Percentiles rank a stretch among this genome's conserved stretches.
These are phyloP conservation scores for Axis porcinus DNA, from an alignment of 2,113 vertebrate species.

Conservation along the genomic window DNA sequence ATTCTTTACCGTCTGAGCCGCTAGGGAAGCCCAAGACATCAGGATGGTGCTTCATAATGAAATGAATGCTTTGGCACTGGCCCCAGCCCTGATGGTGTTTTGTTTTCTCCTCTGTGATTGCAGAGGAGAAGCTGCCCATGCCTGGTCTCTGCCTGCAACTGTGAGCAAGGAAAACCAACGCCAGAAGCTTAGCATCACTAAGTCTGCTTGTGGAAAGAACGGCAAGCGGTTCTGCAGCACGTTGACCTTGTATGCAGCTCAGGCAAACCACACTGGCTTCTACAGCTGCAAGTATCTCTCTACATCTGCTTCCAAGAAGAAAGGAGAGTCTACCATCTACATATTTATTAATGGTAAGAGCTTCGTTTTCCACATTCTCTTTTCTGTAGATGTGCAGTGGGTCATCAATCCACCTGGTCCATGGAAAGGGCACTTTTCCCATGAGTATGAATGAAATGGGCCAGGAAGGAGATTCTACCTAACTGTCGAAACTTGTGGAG, in stretches of 20 bases:
- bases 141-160: constrained; percentile 88
- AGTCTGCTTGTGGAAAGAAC: constrained; percentile 85
- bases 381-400: background rate
- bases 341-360: constrained; percentile 96
- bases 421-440: background rate
- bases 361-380: background rate
- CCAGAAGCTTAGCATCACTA: constrained; percentile 80
- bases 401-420: background rate
- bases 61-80: constrained; percentile 64
- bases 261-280: constrained; percentile 88
- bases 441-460: background rate
- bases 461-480: background rate
- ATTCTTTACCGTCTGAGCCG: background rate
- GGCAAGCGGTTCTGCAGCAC: constrained; percentile 87
- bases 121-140: constrained; percentile 90
- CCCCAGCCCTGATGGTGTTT: constrained; percentile 64
- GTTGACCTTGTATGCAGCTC: constrained; percentile 83
- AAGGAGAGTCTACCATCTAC: constrained; percentile 85
- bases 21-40: constrained; percentile 16
- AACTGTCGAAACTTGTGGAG: background rate
- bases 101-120: constrained; percentile 75
- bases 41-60: constrained; percentile 63
- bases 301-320: constrained; percentile 70
- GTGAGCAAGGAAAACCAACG: constrained; percentile 77
- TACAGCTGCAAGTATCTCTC: constrained; percentile 89